Conservation (phyloP, 2,113 vertebrate genomes). For the Ailuropoda melanoleuca region DNA sequence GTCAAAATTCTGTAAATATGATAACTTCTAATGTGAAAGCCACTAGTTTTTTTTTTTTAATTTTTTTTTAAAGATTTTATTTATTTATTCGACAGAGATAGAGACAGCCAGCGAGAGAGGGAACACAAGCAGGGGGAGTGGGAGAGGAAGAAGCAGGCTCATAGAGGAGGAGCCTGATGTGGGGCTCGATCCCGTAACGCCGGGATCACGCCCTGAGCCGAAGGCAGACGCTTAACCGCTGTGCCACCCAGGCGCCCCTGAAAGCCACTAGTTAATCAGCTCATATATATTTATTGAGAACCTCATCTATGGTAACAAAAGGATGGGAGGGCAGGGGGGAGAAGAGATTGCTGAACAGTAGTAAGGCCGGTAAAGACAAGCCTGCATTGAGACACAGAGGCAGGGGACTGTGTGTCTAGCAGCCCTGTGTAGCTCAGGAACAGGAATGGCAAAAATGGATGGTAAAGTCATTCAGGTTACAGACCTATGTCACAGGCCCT, state of each 20-base stretch:
- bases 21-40: neutral
- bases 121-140: no score
- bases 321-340: neutral
- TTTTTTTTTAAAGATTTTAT: no score
- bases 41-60: no score
- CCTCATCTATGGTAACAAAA: neutral
- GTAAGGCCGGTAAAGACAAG: neutral
- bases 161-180: no score
- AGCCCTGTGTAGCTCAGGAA: neutral
- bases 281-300: neutral
- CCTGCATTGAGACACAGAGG: neutral
- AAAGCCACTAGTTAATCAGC: neutral
- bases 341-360: neutral
- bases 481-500: neutral
- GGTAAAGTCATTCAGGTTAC: neutral
- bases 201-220: no score
- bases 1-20: neutral
- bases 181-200: no score
- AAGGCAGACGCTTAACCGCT: no score
- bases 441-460: neutral
- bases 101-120: no score
- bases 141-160: no score
- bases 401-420: neutral
- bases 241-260: no score
- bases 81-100: no score